Evolutionary conservation across 1,140 invertebrate genomes (phyloP).

Genomic region (Ooceraea biroi): DNA sequence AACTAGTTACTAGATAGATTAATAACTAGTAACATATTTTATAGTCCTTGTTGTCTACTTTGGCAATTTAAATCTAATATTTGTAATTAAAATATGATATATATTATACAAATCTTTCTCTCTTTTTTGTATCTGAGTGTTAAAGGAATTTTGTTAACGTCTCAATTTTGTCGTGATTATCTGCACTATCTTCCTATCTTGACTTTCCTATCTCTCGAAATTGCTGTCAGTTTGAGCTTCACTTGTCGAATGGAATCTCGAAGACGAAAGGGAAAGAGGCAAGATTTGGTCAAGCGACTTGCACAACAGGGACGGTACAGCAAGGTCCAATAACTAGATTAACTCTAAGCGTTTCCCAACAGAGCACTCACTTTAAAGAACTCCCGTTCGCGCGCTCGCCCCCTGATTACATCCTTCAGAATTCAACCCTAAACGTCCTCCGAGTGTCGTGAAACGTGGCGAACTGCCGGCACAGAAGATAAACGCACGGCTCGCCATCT

Average conservation of each 20-base stretch:
- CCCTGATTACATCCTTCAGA: constrained; percentile 52
- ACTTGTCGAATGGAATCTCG: constrained; percentile 18
- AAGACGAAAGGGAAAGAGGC: constrained; percentile 28
- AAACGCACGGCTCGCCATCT: constrained; percentile 60
- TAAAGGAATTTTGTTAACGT: not conserved
- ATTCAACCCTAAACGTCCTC: constrained; percentile 14
- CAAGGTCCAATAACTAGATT: constrained; percentile 73
- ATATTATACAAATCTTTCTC: not conserved
- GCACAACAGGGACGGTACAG: constrained; percentile 35
- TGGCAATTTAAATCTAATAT: not conserved
- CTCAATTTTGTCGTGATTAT: not conserved
- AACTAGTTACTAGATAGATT: too few species aligned
- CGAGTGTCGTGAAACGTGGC: constrained; percentile 66
- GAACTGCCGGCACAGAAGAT: constrained; percentile 58
- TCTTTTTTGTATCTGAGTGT: too few species aligned
- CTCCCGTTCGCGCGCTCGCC: constrained; percentile 30
- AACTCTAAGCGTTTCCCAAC: constrained; percentile 62
- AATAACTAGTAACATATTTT: too few species aligned
- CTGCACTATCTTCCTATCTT: not conserved
- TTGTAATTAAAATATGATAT: not conserved
- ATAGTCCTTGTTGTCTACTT: not conserved
- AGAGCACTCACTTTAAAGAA: constrained; percentile 58
- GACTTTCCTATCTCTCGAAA: constrained; percentile 20
- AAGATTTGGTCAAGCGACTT: constrained; percentile 53
- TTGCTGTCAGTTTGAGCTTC: constrained; percentile 24